Conservation (phyloP, 2,888 invertebrate species). For the Pelosia muscerda region DNA sequence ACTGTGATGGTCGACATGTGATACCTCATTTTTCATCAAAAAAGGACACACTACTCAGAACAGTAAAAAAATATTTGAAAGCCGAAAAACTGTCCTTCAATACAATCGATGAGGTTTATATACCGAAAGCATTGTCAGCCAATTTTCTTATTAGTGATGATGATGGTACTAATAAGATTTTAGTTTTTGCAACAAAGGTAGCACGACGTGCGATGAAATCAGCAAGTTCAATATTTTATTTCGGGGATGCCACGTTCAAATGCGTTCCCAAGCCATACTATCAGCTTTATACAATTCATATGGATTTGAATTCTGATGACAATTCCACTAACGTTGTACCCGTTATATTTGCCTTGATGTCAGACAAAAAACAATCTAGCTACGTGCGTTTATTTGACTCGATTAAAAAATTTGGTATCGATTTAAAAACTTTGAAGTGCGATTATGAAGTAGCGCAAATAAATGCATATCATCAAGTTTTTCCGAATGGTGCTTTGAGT, state of each 20-base stretch:
- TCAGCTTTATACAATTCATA: constrained; percentile 2
- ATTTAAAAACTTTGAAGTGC: background rate
- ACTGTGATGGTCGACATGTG: background rate
- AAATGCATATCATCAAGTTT: constrained; percentile 2
- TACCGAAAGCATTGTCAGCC: background rate
- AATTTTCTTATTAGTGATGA: background rate
- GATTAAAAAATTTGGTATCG: background rate
- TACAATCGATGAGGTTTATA: constrained; percentile 2
- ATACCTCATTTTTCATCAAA: background rate
- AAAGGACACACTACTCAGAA: constrained; percentile 3
- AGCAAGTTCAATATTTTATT: background rate
- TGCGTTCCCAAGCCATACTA: constrained; percentile 13
- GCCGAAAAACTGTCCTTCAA: background rate
- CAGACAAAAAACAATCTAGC: background rate
- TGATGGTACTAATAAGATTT: constrained; percentile 3
- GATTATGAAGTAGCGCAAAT: constrained; percentile 3
- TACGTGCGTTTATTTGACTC: constrained; percentile 5
- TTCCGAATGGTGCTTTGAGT: background rate
- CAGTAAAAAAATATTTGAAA: constrained; percentile 6
- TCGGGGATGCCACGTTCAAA: constrained; percentile 8
- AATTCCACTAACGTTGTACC: constrained; percentile 6
- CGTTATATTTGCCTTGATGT: constrained; percentile 4
- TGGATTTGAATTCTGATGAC: constrained; percentile 5
- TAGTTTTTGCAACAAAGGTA: constrained; percentile 2
- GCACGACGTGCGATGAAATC: background rate